Conservation (phyloP, 1,140 invertebrate species). For the Lanistes nyassanus region DNA sequence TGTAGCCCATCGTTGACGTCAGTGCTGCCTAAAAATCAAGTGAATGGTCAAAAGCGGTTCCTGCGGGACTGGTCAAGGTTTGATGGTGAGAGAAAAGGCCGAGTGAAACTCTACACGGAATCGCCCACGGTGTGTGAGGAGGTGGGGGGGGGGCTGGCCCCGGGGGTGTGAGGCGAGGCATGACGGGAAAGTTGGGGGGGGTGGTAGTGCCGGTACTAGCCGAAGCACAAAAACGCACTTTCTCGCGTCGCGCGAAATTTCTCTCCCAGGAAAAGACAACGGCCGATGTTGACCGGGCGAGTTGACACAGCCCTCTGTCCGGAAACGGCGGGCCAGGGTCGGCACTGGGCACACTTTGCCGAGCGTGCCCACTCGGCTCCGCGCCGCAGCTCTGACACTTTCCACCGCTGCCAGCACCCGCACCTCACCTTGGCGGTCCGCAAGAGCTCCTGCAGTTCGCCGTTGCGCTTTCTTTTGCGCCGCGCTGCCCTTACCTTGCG, state of each 20-base stretch:
- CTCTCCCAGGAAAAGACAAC: slow-evolving; percentile 16
- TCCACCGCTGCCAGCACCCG: too few species aligned
- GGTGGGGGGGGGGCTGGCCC: too few species aligned
- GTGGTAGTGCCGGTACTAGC: background rate
- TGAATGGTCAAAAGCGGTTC: too few species aligned
- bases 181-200: background rate
- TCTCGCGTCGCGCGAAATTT: slow-evolving; percentile 12
- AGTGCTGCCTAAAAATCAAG: too few species aligned
- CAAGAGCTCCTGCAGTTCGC: background rate
- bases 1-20: too few species aligned
- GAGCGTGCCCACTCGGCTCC: slow-evolving; percentile 14
- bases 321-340: slow-evolving; percentile 23
- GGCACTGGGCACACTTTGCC: slow-evolving; percentile 17
- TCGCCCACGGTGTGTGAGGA: too few species aligned
- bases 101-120: too few species aligned
- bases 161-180: too few species aligned
- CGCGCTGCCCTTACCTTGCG: background rate
- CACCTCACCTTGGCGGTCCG: too few species aligned
- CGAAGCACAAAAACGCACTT: slow-evolving; percentile 12
- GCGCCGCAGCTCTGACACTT: slow-evolving; percentile 16
- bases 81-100: too few species aligned
- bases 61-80: too few species aligned
- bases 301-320: slow-evolving; percentile 20
- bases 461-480: background rate
- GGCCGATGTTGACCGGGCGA: slow-evolving; percentile 1